These are phyloP conservation scores for Columbina picui DNA, from an alignment of 2,113 vertebrate species.

Conservation along the genomic window DNA sequence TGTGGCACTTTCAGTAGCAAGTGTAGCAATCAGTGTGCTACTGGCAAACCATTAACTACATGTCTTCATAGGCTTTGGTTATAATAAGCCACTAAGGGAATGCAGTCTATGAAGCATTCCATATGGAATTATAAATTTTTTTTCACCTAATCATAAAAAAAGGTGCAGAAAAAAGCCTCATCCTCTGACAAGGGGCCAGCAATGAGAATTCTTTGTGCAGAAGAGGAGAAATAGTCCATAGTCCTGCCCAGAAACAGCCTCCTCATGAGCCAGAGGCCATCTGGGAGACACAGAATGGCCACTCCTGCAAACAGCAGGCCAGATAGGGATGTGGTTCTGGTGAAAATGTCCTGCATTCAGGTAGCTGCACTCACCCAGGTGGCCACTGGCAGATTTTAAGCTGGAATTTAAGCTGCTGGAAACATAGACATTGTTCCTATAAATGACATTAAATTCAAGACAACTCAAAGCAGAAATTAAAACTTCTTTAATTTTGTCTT, in stretches of 20 bases:
- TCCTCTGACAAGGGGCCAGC: background rate
- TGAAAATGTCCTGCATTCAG: background rate
- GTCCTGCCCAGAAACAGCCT: background rate
- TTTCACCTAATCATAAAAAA: background rate
- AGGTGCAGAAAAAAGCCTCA: background rate
- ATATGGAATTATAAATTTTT: background rate
- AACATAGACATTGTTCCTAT: background rate
- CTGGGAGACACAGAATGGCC: background rate
- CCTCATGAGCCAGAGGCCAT: background rate
- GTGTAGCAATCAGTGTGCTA: background rate
- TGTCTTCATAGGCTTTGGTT: background rate
- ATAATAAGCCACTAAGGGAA: background rate
- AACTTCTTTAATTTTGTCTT: background rate
- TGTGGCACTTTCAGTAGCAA: background rate
- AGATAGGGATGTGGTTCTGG: background rate
- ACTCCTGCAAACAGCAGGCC: background rate
- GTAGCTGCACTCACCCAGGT: background rate
- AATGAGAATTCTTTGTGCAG: background rate
- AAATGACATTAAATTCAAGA: background rate
- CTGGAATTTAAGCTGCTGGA: background rate
- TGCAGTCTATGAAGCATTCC: background rate
- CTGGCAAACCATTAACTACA: background rate
- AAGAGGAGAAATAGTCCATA: background rate
- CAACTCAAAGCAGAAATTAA: background rate
- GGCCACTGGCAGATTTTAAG: background rate